Conservation (phyloP, 2,797 vertebrate genomes). For the Simalia tracyae region DNA sequence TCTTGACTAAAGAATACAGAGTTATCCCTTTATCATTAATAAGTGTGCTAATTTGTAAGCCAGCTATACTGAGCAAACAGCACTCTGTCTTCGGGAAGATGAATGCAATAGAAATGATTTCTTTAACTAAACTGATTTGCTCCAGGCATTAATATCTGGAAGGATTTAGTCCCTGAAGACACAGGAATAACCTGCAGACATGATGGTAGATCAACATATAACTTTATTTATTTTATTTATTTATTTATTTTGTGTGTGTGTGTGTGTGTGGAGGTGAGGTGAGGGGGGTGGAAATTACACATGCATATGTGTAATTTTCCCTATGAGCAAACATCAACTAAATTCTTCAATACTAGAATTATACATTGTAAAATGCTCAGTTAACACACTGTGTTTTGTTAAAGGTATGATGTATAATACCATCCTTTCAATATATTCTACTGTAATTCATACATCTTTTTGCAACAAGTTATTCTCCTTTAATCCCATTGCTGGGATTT, state of each 20-base stretch:
- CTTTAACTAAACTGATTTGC: neutral
- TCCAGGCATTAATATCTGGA: neutral
- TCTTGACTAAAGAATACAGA: neutral
- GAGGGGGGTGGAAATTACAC: neutral
- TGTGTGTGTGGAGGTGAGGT: neutral
- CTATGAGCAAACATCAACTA: neutral
- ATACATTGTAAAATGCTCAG: neutral
- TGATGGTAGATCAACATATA: neutral
- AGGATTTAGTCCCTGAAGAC: neutral
- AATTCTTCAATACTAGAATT: neutral
- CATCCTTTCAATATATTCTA: neutral
- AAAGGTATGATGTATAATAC: neutral
- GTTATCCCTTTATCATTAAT: neutral
- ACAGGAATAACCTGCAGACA: neutral
- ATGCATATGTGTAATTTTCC: neutral
- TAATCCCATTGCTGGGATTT: neutral
- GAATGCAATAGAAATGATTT: neutral
- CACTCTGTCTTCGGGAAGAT: neutral
- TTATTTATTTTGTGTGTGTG: too few relatives aligned
- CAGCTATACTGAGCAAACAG: neutral
- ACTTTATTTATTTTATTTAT: neutral
- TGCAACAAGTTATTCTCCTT: slow-evolving; percentile 14
- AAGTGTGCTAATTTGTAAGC: neutral
- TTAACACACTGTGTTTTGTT: neutral
- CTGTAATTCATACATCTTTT: neutral